These are phyloP conservation scores for Oryzias celebensis DNA, from an alignment of 2,113 vertebrate genomes.

Conservation along the genomic window DNA sequence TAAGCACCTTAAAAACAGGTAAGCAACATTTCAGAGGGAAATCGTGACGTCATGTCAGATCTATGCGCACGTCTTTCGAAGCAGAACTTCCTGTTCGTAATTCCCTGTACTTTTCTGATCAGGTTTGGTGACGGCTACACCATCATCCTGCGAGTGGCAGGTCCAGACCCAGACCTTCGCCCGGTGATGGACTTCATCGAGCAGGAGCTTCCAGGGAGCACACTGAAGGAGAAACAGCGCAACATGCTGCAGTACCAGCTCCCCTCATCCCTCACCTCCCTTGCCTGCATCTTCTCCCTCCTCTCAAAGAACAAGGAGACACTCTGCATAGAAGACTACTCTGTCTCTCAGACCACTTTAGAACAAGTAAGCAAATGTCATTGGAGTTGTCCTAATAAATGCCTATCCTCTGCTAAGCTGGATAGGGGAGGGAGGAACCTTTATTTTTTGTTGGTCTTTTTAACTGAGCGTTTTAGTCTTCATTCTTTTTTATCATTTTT, in stretches of 20 bases:
- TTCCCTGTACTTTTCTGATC: background rate
- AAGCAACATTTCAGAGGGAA: conserved; percentile 2
- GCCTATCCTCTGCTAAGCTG: no score
- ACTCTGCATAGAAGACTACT: conserved; percentile 98
- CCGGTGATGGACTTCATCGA: conserved; percentile 93
- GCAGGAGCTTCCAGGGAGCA: conserved; percentile 90
- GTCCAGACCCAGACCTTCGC: conserved; percentile 85
- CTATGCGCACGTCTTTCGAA: no score
- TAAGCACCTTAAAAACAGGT: conserved; percentile 97
- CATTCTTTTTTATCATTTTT: conserved; percentile 54
- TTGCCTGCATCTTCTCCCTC: conserved; percentile 94
- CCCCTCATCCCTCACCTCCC: conserved; percentile 87
- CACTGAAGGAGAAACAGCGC: conserved; percentile 93
- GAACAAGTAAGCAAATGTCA: conserved; percentile 88
- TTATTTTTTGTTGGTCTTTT: conserved; percentile 38
- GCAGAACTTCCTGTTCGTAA: no score
- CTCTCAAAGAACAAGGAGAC: conserved; percentile 91
- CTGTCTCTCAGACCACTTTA: conserved; percentile 97
- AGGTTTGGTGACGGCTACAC: conserved; percentile 98
- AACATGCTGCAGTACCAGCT: conserved; percentile 99
- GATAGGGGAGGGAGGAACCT: conserved; percentile 10
- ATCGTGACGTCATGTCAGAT: background rate
- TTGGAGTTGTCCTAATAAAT: no score
- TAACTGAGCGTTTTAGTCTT: conserved; percentile 58
- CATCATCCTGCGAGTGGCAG: conserved; percentile 91